phyloP scores from a whole-genome alignment of 92 coral and sea anemone genomes.

The Palythoa caribaeorum region DNA sequence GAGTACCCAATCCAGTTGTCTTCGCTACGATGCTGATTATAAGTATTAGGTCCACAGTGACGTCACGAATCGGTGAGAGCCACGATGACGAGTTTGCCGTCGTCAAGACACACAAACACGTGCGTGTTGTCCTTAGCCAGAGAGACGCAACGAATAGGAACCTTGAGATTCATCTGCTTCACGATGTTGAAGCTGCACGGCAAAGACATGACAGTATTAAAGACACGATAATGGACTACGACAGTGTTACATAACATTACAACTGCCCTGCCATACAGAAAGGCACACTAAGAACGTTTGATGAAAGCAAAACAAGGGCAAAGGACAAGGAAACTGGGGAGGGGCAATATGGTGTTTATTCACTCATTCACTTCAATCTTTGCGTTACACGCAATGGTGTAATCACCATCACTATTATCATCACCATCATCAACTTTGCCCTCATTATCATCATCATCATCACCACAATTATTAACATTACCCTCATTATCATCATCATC shows the following conservation, averaged over 20 bases:
- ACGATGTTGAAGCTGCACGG: conserved; percentile 74
- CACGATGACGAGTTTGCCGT: conserved; percentile 89
- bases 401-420: too few species aligned
- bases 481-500: too few species aligned
- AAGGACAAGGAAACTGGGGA: too few species aligned
- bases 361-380: too few species aligned
- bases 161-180: conserved; percentile 78
- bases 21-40: neutral
- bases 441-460: too few species aligned
- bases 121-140: conserved; percentile 89
- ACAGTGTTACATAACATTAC: neutral
- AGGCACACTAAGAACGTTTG: too few species aligned
- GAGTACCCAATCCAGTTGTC: neutral
- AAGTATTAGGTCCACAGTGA: neutral
- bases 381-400: too few species aligned
- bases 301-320: too few species aligned
- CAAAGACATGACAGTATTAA: neutral
- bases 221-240: neutral
- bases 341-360: too few species aligned
- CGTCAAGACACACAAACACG: conserved; percentile 83
- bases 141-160: conserved; percentile 75
- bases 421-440: too few species aligned
- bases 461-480: too few species aligned
- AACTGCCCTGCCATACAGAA: too few species aligned
- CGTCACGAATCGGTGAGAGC: conserved; percentile 43